phyloP scores from a whole-genome alignment of 2,888 invertebrate genomes.

The Chironomus riparius region DNA sequence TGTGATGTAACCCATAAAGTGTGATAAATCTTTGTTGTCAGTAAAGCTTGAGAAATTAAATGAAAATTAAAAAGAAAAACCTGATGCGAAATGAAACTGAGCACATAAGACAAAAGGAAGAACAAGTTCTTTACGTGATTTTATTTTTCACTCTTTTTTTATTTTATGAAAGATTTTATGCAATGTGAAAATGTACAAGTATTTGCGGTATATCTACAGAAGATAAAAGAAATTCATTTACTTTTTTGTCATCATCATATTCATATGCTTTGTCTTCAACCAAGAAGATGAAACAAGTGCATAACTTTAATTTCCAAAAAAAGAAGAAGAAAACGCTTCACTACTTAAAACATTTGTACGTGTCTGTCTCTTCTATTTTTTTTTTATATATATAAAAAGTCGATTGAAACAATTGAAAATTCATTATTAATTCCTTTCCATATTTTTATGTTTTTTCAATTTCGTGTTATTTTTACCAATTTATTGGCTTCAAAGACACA shows the following conservation, averaged over 20 bases:
- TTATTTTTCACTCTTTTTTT: background rate
- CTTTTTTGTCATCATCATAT: background rate
- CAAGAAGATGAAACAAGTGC: background rate
- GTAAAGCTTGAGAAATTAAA: background rate
- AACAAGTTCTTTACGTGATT: slow-evolving; percentile 12
- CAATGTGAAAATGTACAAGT: background rate
- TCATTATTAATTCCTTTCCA: background rate
- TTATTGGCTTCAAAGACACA: background rate
- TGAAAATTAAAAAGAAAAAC: background rate
- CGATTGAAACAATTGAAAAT: background rate
- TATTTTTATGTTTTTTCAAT: background rate
- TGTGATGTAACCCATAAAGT: background rate
- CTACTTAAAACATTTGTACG: background rate
- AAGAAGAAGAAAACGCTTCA: too few species aligned
- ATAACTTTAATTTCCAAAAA: background rate
- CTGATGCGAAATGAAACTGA: background rate
- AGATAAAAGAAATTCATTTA: slow-evolving; percentile 2
- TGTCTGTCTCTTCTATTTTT: background rate
- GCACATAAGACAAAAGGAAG: background rate
- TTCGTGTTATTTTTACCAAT: background rate
- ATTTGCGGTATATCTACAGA: background rate
- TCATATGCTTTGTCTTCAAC: too few species aligned
- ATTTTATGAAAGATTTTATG: background rate
- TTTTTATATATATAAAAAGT: too few species aligned
- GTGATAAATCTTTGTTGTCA: background rate